These are phyloP conservation scores for Chelonus formosanus DNA, from an alignment of 2,888 invertebrate species.

Conservation along the genomic window DNA sequence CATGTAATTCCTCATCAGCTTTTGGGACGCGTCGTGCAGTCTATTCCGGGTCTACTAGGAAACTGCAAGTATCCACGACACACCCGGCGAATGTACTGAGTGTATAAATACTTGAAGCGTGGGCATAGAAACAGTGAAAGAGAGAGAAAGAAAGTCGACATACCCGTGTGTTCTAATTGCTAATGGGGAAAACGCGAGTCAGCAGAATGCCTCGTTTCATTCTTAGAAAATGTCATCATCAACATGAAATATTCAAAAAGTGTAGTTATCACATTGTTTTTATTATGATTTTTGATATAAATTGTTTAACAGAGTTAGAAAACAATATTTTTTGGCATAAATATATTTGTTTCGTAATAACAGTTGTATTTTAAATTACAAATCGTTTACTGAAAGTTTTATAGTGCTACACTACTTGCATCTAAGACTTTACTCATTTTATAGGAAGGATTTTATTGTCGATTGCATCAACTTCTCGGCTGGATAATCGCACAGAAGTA, in stretches of 20 bases:
- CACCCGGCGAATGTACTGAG: conserved; percentile 27
- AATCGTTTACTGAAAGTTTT: too few species aligned
- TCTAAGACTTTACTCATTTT: too few species aligned
- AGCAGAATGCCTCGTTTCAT: conserved; percentile 20
- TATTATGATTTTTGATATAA: not conserved
- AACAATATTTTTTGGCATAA: too few species aligned
- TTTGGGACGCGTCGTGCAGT: conserved; percentile 41
- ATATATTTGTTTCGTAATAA: too few species aligned
- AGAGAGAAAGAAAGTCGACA: conserved; percentile 2
- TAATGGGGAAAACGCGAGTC: conserved; percentile 28
- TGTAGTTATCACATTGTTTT: not conserved
- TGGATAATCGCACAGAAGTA: too few species aligned
- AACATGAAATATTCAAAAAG: not conserved
- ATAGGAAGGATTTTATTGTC: too few species aligned
- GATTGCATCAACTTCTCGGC: too few species aligned
- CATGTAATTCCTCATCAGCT: conserved; percentile 26
- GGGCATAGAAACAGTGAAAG: conserved; percentile 12
- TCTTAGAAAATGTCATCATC: conserved; percentile 5
- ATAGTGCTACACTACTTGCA: too few species aligned
- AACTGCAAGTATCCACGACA: conserved; percentile 40
- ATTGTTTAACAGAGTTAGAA: too few species aligned
- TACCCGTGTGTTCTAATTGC: conserved; percentile 22
- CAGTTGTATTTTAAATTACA: too few species aligned
- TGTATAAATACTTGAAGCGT: conserved; percentile 28
- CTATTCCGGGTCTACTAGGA: conserved; percentile 60